Percentiles rank a stretch among this genome's conserved stretches.
Conservation (phyloP, 2,113 vertebrate genomes). For the Monarcha castaneiventris region DNA sequence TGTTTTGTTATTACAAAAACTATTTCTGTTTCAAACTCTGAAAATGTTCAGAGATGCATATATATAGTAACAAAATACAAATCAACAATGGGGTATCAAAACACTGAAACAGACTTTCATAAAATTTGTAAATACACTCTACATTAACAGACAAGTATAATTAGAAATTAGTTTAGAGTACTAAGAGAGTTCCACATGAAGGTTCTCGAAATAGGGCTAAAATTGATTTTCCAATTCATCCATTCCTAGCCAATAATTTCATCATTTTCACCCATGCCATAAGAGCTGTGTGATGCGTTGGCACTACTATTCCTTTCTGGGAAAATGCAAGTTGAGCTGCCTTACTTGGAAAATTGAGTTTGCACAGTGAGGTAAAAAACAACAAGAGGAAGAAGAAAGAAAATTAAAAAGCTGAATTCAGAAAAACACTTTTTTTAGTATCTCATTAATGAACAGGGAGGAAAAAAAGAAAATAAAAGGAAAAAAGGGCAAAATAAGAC, state of each 20-base stretch:
- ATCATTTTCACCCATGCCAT: background rate
- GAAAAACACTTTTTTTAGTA: background rate
- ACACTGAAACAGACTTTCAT: background rate
- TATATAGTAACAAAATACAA: background rate
- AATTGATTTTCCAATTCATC: background rate
- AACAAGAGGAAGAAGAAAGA: background rate
- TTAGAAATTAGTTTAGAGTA: background rate
- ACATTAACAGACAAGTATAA: background rate
- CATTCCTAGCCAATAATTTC: background rate
- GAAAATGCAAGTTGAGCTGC: background rate
- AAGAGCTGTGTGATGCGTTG: background rate
- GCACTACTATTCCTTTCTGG: background rate
- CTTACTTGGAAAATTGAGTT: background rate
- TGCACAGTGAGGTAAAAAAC: background rate
- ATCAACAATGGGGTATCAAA: background rate
- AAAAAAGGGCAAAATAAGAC: background rate
- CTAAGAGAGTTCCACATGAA: background rate
- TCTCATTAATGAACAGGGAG: accelerated
- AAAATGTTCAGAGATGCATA: background rate
- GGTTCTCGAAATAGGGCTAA: background rate
- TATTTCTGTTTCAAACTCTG: background rate
- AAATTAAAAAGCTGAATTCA: background rate
- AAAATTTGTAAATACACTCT: background rate
- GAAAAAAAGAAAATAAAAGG: too few relatives aligned
- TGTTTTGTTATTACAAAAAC: background rate